Conservation (phyloP, 2,888 invertebrate species). For the Apodemia mormo region DNA sequence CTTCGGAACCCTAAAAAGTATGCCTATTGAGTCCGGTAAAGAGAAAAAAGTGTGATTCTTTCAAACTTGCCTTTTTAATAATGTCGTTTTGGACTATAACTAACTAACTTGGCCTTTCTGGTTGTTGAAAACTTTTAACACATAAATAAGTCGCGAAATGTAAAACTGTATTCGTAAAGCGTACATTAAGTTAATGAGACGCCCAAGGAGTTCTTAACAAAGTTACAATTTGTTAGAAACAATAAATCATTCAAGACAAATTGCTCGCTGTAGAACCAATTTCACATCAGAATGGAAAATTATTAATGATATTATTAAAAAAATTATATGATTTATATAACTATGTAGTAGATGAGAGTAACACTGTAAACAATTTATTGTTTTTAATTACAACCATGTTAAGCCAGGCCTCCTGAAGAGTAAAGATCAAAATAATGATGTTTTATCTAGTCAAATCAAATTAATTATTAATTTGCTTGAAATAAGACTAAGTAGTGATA, state of each 20-base stretch:
- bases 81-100: background rate
- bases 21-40: too few relatives aligned
- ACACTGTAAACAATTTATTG: background rate
- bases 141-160: background rate
- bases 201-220: constrained; percentile 26
- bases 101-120: background rate
- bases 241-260: constrained; percentile 32
- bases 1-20: too few relatives aligned
- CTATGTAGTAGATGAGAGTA: background rate
- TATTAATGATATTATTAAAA: constrained; percentile 16
- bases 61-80: background rate
- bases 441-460: too few relatives aligned
- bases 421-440: too few relatives aligned
- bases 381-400: background rate
- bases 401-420: background rate
- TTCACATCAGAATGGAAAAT: constrained; percentile 22
- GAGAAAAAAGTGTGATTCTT: too few relatives aligned
- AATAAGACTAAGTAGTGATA: too few relatives aligned
- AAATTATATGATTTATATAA: constrained; percentile 4
- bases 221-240: constrained; percentile 31
- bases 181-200: constrained; percentile 30
- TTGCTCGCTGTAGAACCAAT: constrained; percentile 26
- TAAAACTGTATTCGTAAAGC: constrained; percentile 18
- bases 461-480: too few relatives aligned
- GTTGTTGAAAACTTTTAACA: background rate